phyloP scores from a whole-genome alignment of 2,797 vertebrate genomes.

The Enteromius mattozi region DNA sequence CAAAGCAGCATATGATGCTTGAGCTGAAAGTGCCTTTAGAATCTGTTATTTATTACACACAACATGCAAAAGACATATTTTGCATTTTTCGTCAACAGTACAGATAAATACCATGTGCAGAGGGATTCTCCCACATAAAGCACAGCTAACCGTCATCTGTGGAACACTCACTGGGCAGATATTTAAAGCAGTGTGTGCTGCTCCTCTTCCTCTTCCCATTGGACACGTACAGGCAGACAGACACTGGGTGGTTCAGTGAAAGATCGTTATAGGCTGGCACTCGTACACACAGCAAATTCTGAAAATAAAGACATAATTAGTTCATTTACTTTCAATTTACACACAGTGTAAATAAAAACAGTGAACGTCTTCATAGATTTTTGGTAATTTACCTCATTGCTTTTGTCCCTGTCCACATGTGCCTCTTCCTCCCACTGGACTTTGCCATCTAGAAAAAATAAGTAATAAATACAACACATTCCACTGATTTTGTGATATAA shows the following conservation, averaged over 20 bases:
- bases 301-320: slow-evolving; percentile 14
- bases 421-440: slow-evolving; percentile 93
- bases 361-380: slow-evolving; percentile 21
- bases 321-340: background rate
- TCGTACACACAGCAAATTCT: slow-evolving; percentile 84
- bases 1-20: background rate
- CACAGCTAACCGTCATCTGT: background rate
- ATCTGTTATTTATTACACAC: slow-evolving; percentile 5
- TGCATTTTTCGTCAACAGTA: background rate
- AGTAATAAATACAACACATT: background rate
- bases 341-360: background rate
- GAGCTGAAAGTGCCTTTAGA: background rate
- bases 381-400: slow-evolving; percentile 82
- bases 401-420: slow-evolving; percentile 86
- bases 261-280: slow-evolving; percentile 87
- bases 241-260: slow-evolving; percentile 81
- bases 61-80: slow-evolving; percentile 26
- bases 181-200: slow-evolving; percentile 90
- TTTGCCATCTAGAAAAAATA: slow-evolving; percentile 83
- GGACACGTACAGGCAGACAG: slow-evolving; percentile 89
- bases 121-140: background rate
- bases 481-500: background rate
- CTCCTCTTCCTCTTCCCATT: slow-evolving; percentile 92
- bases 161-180: slow-evolving; percentile 83
- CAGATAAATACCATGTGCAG: slow-evolving; percentile 9